These are phyloP conservation scores for Allygus modestus DNA, from an alignment of 2,888 invertebrate species.

Conservation along the genomic window DNA sequence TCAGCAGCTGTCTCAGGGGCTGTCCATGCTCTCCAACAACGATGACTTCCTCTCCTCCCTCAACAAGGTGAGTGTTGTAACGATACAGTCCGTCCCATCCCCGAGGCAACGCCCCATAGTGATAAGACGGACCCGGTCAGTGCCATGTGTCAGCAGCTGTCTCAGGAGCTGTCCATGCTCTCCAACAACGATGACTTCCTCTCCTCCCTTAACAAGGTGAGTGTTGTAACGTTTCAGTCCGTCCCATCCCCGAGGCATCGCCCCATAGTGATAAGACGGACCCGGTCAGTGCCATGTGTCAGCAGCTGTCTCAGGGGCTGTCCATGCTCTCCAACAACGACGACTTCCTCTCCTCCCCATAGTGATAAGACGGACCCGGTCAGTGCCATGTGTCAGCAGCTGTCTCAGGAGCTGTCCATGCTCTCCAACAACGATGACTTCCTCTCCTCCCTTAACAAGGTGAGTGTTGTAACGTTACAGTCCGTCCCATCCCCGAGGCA, in stretches of 20 bases:
- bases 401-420: slow-evolving; percentile 85
- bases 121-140: slow-evolving; percentile 78
- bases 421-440: slow-evolving; percentile 80
- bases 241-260: slow-evolving; percentile 87
- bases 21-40: slow-evolving; percentile 84
- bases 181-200: slow-evolving; percentile 77
- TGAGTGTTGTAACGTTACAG: slow-evolving; percentile 73
- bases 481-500: slow-evolving; percentile 88
- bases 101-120: slow-evolving; percentile 83
- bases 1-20: slow-evolving; percentile 86
- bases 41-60: slow-evolving; percentile 72
- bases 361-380: slow-evolving; percentile 77
- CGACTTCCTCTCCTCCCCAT: slow-evolving; percentile 69
- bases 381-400: slow-evolving; percentile 86
- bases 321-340: slow-evolving; percentile 84
- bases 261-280: slow-evolving; percentile 76
- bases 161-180: slow-evolving; percentile 86
- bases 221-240: slow-evolving; percentile 76
- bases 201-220: not conserved
- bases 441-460: slow-evolving; percentile 3
- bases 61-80: not conserved
- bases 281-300: slow-evolving; percentile 85
- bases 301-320: slow-evolving; percentile 86
- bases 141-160: slow-evolving; percentile 87
- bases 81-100: slow-evolving; percentile 86